Conservation (phyloP, 1,140 invertebrate species). For the Leptinotarsa defecta region DNA sequence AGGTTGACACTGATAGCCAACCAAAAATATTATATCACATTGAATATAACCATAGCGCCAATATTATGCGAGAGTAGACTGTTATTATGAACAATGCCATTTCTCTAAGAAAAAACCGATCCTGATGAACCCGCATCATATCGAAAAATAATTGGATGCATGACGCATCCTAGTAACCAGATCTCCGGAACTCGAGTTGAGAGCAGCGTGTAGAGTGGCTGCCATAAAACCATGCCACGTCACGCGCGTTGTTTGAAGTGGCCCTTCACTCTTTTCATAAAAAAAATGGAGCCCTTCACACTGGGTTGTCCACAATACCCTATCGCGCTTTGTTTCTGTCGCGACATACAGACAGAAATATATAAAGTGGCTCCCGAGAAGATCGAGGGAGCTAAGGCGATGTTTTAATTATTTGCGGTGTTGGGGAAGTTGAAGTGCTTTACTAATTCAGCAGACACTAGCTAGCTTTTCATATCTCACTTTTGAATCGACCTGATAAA, state of each 20-base stretch:
- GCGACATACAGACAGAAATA: neutral
- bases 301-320: constrained; percentile 12
- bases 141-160: constrained; percentile 24
- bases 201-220: neutral
- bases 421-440: neutral
- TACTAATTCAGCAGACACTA: too few relatives aligned
- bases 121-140: neutral
- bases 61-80: too few relatives aligned
- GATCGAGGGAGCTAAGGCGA: neutral
- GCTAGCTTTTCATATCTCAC: too few relatives aligned
- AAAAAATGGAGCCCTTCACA: neutral
- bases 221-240: constrained; percentile 9
- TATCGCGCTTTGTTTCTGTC: constrained; percentile 17
- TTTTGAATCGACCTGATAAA: too few relatives aligned
- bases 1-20: too few relatives aligned
- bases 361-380: neutral
- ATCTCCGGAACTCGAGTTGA: constrained; percentile 16
- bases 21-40: too few relatives aligned
- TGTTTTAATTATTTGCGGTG: constrained; percentile 2
- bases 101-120: neutral
- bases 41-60: too few relatives aligned
- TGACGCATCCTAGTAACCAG: constrained; percentile 9
- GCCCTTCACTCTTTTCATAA: neutral
- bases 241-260: neutral
- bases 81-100: too few relatives aligned